phyloP scores from a whole-genome alignment of 2,113 vertebrate genomes.

The Nesoenas mayeri region DNA sequence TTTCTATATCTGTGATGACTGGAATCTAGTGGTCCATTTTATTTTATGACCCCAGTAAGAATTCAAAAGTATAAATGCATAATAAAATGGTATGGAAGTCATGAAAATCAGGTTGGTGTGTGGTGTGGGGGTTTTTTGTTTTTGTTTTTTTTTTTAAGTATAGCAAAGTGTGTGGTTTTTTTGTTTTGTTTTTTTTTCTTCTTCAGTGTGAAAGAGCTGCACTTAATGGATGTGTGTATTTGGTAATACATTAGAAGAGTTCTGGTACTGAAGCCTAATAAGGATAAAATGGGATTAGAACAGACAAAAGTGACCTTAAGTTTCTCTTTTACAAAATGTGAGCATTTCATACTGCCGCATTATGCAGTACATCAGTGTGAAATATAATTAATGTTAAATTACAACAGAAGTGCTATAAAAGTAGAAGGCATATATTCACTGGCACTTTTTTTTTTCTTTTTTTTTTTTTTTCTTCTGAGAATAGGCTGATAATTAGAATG shows the following conservation, averaged over 20 bases:
- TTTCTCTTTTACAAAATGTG: slow-evolving; percentile 42
- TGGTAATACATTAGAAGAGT: neutral
- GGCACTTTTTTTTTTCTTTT: neutral
- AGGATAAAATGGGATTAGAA: slow-evolving; percentile 30
- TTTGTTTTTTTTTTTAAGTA: neutral
- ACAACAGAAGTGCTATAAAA: slow-evolving; percentile 11
- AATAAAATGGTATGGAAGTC: neutral
- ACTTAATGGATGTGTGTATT: neutral
- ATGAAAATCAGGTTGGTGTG: neutral
- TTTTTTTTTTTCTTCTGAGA: neutral
- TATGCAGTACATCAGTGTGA: slow-evolving; percentile 24
- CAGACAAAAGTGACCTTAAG: slow-evolving; percentile 28
- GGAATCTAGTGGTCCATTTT: neutral
- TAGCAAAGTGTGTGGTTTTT: neutral
- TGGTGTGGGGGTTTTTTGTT: neutral
- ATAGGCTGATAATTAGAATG: slow-evolving; percentile 5
- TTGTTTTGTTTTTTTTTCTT: neutral
- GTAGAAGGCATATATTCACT: neutral
- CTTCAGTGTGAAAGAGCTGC: neutral
- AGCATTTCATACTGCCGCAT: neutral
- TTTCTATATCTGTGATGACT: neutral
- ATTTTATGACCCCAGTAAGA: neutral
- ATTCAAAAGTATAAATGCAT: neutral
- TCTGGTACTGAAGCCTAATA: neutral
- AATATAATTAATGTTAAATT: slow-evolving; percentile 64